These are phyloP conservation scores for Suricata suricatta DNA, from an alignment of 2,113 vertebrate genomes.

Conservation along the genomic window DNA sequence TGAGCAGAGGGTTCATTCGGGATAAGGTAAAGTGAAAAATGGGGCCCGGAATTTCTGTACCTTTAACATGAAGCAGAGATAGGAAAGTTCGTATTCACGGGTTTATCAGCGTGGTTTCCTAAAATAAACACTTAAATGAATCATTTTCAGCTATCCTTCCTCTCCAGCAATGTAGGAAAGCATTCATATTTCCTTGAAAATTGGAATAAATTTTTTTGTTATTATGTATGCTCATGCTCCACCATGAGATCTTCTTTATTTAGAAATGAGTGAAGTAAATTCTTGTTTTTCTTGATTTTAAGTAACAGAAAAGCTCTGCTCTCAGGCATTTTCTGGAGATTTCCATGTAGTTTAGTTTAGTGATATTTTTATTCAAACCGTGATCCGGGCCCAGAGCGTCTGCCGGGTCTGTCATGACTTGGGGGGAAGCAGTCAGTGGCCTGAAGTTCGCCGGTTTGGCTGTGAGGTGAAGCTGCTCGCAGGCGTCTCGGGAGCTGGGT, in stretches of 20 bases:
- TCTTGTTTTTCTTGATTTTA: conserved; percentile 23
- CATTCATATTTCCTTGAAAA: background rate
- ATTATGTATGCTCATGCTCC: background rate
- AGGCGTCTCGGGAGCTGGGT: background rate
- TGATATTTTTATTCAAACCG: background rate
- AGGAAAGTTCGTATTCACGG: background rate
- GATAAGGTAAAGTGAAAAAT: background rate
- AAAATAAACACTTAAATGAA: background rate
- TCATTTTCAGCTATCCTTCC: background rate
- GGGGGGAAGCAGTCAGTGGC: background rate
- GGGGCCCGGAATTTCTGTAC: background rate
- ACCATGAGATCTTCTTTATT: background rate
- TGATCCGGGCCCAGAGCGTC: background rate
- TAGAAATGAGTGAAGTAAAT: background rate
- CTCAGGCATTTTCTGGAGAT: background rate
- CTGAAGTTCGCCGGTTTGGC: background rate
- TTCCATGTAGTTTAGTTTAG: background rate
- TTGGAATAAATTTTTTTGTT: background rate
- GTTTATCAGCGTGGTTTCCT: background rate
- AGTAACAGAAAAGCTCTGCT: background rate
- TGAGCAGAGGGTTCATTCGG: background rate
- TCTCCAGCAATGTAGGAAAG: background rate
- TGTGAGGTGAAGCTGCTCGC: background rate
- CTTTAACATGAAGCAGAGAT: background rate
- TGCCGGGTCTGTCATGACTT: background rate